Evolutionary conservation across 2,888 invertebrate genomes (phyloP), one percentile per base, ranked within the genome.

Genomic region (Ischnura elegans): DNA sequence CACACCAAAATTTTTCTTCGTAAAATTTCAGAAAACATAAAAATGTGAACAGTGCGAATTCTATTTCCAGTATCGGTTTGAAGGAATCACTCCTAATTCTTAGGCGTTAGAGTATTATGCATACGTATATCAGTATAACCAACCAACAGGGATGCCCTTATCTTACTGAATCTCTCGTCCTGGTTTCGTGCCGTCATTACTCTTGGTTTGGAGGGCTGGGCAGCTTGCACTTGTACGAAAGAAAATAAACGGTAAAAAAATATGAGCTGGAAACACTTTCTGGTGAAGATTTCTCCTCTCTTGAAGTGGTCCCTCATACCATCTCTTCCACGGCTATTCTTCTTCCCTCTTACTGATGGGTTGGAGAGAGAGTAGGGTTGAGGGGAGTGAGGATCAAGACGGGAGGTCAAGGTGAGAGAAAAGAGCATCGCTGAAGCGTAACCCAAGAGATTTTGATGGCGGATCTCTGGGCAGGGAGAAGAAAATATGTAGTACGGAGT

Each of bases 361-460:
- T 25, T 36, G 36, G 36, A 29, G 36, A 76, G 16, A 16, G 76
- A 2, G 36, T 36, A 16, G 76, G 76, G 36, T 21, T 13, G 36
- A 76, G 76, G n/a, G 29, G 36, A 76, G 76, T 13, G 76, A 16
- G 76, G 76, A 76, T 21, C 29, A 76, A 76, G 76, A 25, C 76
- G 36, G 36, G 76, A 36, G 76, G 76, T 76, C 76, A 76, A 76
- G 76, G 76, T 36, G 76, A 76, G 76, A 76, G 76, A 76, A 76
- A 76, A 5, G 76, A 76, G 76, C 76, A n/a, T 76, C 76, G 76
- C 76, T 76, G 76, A 36, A 76, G 76, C 36, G 76, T 76, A 13
- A 36, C 76, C 6, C 29, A 76, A 76, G 76, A 76, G 76, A 76
- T 51, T 4, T 29, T 29, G 29, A 36, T 13, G 29, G 29, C 25